A percentile compares a stretch with the other conserved stretches of the same genome.
Evolutionary conservation across 1,140 invertebrate genomes (phyloP).

Genomic region (Potamilus streckersoni): DNA sequence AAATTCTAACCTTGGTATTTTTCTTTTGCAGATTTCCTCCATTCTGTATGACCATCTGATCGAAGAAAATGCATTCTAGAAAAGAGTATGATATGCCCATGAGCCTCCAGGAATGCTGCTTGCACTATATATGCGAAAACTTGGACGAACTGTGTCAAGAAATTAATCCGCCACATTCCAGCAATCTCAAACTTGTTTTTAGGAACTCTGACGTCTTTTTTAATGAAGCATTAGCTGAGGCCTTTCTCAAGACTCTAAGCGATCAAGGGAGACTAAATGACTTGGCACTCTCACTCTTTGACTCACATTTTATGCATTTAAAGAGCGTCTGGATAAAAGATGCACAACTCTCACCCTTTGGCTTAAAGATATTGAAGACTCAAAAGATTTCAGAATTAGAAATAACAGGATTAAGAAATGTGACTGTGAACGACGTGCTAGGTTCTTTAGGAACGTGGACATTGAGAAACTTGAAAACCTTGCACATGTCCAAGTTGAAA

Average conservation of each 20-base stretch:
- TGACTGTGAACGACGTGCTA: slow-evolving; percentile 77
- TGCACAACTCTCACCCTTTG: slow-evolving; percentile 73
- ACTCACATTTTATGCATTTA: slow-evolving; percentile 75
- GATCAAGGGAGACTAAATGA: slow-evolving; percentile 77
- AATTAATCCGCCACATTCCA: slow-evolving; percentile 33
- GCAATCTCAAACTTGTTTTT: slow-evolving; percentile 71
- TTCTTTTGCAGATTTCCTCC: too few relatives aligned
- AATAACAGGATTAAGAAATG: slow-evolving; percentile 73
- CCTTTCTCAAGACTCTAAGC: slow-evolving; percentile 75
- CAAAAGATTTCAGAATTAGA: slow-evolving; percentile 76
- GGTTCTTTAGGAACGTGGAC: slow-evolving; percentile 81
- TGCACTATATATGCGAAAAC: slow-evolving; percentile 80
- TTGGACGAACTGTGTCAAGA: slow-evolving; percentile 73
- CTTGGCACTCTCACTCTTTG: slow-evolving; percentile 76
- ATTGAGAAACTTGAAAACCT: slow-evolving; percentile 41
- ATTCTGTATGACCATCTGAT: too few relatives aligned
- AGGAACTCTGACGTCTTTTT: slow-evolving; percentile 77
- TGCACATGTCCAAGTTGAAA: slow-evolving; percentile 72
- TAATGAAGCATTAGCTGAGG: slow-evolving; percentile 78
- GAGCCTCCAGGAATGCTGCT: slow-evolving; percentile 76
- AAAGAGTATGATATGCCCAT: slow-evolving; percentile 59
- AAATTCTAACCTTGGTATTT: too few relatives aligned
- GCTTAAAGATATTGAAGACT: slow-evolving; percentile 75
- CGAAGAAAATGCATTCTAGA: too few relatives aligned
- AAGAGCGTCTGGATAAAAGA: slow-evolving; percentile 69